Evolutionary conservation across 2,797 vertebrate species (phyloP), one percentile per base, ranked within the genome.

Genomic region (Lophius americanus): DNA sequence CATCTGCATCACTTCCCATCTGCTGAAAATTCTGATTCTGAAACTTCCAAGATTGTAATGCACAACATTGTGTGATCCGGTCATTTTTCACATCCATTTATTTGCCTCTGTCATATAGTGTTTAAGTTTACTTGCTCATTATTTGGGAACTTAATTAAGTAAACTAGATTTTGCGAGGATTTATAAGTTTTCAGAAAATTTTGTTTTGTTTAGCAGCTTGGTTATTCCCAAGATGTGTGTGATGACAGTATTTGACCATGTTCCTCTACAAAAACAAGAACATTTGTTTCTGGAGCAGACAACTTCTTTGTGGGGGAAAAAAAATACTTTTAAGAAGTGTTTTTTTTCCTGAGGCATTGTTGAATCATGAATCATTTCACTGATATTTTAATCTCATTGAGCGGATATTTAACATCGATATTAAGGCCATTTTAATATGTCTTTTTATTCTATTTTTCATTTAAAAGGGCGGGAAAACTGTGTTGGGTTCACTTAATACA

Each of bases 1-100:
- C 73, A 85, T 81, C 71, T 73, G 77, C 67, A 60, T 60, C 70
- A 65, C 67, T 66, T 84, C 78, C 79, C 83, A 83, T 89, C 84
- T 87, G 85, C 83, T 82, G 76, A 82, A 75, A 60, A 56, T 70
- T 64, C 76, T 77, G 57, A 82, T 85, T 84, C 69, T 54, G 55
- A 49, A 67, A 81, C 80, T 75, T 65, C 12, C 6, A 64, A 76
- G 78, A 71, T 75, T 33, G 63, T 74, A 88, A 77, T 73, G 70
- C 75, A 65, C 54, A 73, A 51, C 80, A 68, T 55, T 35, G 6
- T 57, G 64, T 73, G 66, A 60, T 68, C 64, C 47, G 65, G 85
- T 84, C 73, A 58, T 73, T 72, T 74, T 81, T 75, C n/a, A 3
- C 41, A 43, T 2, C 0, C 59, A 54, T 5, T 53, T 55, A 74